Percentiles rank a stretch among this genome's conserved stretches.
These are phyloP conservation scores for Sylvietta virens DNA, from an alignment of 2,113 vertebrate species.

Conservation along the genomic window DNA sequence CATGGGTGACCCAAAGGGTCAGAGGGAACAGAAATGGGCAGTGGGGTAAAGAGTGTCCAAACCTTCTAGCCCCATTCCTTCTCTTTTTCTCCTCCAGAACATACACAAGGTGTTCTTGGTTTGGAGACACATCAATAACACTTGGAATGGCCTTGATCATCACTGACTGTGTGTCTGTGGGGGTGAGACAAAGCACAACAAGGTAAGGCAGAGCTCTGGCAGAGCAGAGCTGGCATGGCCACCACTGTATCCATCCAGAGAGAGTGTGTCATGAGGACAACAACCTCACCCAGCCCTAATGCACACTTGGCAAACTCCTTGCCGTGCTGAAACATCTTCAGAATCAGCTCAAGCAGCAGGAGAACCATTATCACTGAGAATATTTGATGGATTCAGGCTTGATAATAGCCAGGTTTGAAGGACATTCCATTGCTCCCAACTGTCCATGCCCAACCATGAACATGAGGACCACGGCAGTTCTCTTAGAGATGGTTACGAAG, in stretches of 20 bases:
- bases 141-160: not conserved
- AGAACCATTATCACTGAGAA: not conserved
- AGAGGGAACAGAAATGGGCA: not conserved
- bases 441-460: accelerated
- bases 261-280: too few relatives aligned
- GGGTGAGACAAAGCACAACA: not conserved
- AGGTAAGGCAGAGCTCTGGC: not conserved
- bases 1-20: not conserved
- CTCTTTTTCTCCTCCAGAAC: not conserved
- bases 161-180: not conserved
- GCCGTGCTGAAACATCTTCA: not conserved
- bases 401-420: not conserved
- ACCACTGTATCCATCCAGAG: not conserved
- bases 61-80: not conserved
- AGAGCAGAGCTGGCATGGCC: not conserved
- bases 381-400: not conserved
- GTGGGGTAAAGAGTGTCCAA: accelerated
- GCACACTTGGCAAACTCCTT: not conserved
- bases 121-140: not conserved
- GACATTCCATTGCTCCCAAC: accelerated
- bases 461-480: not conserved
- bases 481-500: not conserved
- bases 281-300: not conserved
- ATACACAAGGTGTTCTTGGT: not conserved
- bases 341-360: not conserved